Evolutionary conservation across 2,888 invertebrate species (phyloP), one percentile per base, ranked within the genome.

Genomic region (Lottia gigantea): DNA sequence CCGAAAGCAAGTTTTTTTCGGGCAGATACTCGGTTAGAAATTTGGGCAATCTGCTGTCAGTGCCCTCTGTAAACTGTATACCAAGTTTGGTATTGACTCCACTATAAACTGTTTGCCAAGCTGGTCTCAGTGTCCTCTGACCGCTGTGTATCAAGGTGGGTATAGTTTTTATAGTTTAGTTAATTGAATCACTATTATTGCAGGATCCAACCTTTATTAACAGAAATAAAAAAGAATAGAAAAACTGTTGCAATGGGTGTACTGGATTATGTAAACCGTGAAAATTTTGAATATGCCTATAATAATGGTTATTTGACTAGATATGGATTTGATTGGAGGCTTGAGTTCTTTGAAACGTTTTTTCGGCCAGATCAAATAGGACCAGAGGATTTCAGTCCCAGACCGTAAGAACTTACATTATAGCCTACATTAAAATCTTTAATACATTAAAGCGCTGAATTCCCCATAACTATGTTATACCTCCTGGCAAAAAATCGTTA

Each of bases 131-230:
- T 40, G 8, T 40, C 6, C 40, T 8, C 6, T 40, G 6, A 6
- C 2, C 2, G 7, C 40, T 40, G 40, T 40, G 7, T 8, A 40
- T 8, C 31, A 31, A 2, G 31, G 31, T 31, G 31, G 31, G 6
- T 31, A 31, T 31, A 4, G 31, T 40, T 8, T 40, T 40, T 8
- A 8, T 40, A n/a, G n/a, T 8, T 40, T 2, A 4, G 31, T 31
- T 6, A 4, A 31, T 31, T 31, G 6, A 31, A 31, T n/a, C n/a
- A n/a, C 31, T 31, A 31, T 40, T 40, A 25, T 55, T 72, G 2
- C 71, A 85, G 85, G 85, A 71, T 85, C 3, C 81, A 80, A 45
- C 84, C 85, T 7, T 71, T 85, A 66, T 71, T 85, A 55, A 73
- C 78, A 2, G 83, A 82, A 69, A 79, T 85, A 19, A 79, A 78